Conservation (phyloP, 1,140 invertebrate genomes). For the Caenorhabditis tropicalis region DNA sequence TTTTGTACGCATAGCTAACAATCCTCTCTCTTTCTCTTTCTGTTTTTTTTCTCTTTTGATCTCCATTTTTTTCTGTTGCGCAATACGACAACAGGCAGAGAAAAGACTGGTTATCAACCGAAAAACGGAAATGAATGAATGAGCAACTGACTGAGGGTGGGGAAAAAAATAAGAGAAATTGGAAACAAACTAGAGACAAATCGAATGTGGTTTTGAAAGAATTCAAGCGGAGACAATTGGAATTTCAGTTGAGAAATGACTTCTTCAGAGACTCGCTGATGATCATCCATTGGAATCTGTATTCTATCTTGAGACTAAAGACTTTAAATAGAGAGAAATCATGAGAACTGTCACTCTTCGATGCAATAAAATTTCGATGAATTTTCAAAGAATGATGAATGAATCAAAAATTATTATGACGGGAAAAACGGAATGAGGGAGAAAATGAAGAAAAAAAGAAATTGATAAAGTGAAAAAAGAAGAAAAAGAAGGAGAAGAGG, state of each 20-base stretch:
- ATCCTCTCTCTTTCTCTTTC: background rate
- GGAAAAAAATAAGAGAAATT: background rate
- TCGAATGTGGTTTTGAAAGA: background rate
- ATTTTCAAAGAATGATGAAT: slow-evolving; percentile 40
- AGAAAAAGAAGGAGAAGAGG: background rate
- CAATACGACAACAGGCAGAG: slow-evolving; percentile 11
- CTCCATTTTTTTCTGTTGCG: slow-evolving; percentile 12
- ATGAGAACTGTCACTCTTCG: background rate
- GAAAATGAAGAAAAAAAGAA: background rate
- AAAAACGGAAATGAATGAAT: slow-evolving; percentile 39
- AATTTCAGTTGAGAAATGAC: too few relatives aligned
- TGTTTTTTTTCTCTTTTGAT: background rate
- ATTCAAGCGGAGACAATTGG: too few relatives aligned
- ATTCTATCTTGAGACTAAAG: too few relatives aligned
- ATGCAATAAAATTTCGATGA: background rate
- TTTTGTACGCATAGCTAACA: slow-evolving; percentile 37
- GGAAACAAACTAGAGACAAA: background rate
- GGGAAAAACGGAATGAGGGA: background rate
- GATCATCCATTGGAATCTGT: too few relatives aligned
- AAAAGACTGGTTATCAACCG: slow-evolving; percentile 37
- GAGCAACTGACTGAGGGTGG: background rate
- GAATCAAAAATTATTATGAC: background rate
- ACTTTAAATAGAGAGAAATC: background rate
- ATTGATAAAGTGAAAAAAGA: background rate
- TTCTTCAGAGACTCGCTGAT: too few relatives aligned